phyloP scores from a whole-genome alignment of 1,140 invertebrate species.

The Cataglyphis hispanica region DNA sequence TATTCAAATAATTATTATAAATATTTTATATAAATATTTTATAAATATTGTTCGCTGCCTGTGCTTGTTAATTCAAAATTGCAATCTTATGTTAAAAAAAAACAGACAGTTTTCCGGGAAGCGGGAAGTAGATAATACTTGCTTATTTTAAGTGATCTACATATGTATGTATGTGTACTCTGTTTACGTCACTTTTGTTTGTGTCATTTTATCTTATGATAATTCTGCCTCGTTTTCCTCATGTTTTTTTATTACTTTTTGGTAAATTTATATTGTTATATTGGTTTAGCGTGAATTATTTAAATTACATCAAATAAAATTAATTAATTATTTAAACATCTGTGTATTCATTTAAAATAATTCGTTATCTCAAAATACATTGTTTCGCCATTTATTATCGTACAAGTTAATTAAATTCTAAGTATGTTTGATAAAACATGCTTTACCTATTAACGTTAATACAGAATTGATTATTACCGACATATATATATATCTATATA shows the following conservation, averaged over 20 bases:
- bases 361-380: not conserved
- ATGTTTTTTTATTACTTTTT: not conserved
- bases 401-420: too few relatives aligned
- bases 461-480: not conserved
- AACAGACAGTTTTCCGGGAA: slow-evolving; percentile 36
- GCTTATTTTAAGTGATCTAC: not conserved
- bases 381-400: too few relatives aligned
- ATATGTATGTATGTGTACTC: not conserved
- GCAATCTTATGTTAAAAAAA: slow-evolving; percentile 6
- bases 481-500: not conserved
- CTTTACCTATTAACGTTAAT: not conserved
- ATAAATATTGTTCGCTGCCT: too few relatives aligned
- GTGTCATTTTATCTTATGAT: not conserved
- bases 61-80: slow-evolving; percentile 26
- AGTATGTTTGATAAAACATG: not conserved
- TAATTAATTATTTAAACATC: not conserved
- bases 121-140: not conserved
- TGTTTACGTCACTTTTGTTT: not conserved
- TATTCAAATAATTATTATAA: too few relatives aligned
- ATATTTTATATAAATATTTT: too few relatives aligned
- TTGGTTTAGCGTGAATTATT: not conserved
- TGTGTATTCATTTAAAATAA: not conserved
- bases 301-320: not conserved
- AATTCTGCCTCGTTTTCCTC: not conserved
- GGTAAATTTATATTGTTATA: not conserved